These are phyloP conservation scores for Saturnia pavonia DNA, from an alignment of 2,888 invertebrate species.

Conservation along the genomic window DNA sequence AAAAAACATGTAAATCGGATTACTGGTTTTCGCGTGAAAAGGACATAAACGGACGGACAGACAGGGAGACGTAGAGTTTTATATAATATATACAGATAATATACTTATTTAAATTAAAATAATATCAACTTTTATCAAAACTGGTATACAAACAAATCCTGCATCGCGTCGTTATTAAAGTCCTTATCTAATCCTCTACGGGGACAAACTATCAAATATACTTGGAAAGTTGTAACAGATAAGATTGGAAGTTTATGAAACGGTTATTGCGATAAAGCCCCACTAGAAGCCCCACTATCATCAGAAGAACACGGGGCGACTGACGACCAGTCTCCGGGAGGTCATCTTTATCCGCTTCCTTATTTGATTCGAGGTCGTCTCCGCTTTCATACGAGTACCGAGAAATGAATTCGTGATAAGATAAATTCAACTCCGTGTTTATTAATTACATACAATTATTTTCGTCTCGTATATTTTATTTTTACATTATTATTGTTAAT, in stretches of 20 bases:
- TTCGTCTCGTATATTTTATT: too few relatives aligned
- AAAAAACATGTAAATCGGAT: too few relatives aligned
- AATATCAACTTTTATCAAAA: not conserved
- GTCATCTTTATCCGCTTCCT: conserved; percentile 51
- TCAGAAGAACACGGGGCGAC: conserved; percentile 37
- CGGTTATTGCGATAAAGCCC: conserved; percentile 41
- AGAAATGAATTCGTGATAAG: conserved; percentile 37
- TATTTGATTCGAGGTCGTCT: conserved; percentile 43
- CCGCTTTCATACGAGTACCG: conserved; percentile 38
- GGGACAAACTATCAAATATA: conserved; percentile 37
- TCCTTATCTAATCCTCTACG: conserved; percentile 18
- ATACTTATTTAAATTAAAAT: not conserved
- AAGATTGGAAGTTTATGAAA: conserved; percentile 44
- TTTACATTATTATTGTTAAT: too few relatives aligned
- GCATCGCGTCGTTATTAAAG: conserved; percentile 8
- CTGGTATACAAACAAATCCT: not conserved
- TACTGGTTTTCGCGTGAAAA: too few relatives aligned
- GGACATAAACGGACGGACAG: too few relatives aligned
- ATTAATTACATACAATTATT: not conserved
- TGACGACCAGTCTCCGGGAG: conserved; percentile 30
- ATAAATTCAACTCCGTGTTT: conserved; percentile 1
- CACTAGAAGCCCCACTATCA: conserved; percentile 36
- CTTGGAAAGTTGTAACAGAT: conserved; percentile 39
- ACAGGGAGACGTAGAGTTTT: too few relatives aligned
- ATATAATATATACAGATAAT: too few relatives aligned